Evolutionary conservation across 1,140 invertebrate species (phyloP), one percentile per base, ranked within the genome.

Genomic region (Leptoteleia sp.): DNA sequence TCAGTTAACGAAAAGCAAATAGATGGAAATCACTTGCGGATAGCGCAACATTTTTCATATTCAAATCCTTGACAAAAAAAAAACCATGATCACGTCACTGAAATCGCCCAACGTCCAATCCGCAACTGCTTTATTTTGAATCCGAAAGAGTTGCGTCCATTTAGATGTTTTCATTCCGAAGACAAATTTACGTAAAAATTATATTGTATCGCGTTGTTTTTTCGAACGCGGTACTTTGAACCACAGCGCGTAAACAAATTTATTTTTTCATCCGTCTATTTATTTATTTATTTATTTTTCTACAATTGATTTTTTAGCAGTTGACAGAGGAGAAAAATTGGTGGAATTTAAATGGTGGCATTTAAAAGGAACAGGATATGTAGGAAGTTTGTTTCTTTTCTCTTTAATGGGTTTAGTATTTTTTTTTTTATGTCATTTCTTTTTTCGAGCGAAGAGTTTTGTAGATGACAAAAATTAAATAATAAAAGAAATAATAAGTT

Each of bases 401-500:
- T n/a, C n/a, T n/a, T 25, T 25, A 25, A 25, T 25, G 6, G 22
- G 6, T 3, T 25, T 25, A 25, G 22, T 25, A 25, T 6, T 43
- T 9, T 12, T 13, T 43, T 43, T 25, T 1, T 40, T 25, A 1
- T 13, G 5, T 13, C 19, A 13, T 25, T 25, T 25, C 3, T 25
- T 25, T 25, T 25, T 25, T 25, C 6, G 3, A 25, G 3, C 22
- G 6, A 25, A 25, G 22, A 6, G 6, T 3, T 25, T 25, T 25
- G 22, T 6, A 25, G 6, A 25, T 25, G 22, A 25, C 33, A 13
- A 55, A 61, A 61, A 70, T 71, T 59, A 42, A 71, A 29, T 19
- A 43, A 43, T 71, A 61, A 61, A 61, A 52, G 35, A 11, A 27
- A 43, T 61, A 71, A 57, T 47, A 52, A 61, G 37, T 27, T 11